Evolutionary conservation across 1,140 invertebrate genomes (phyloP), one percentile per base, ranked within the genome.

Genomic region (Ips typographus): DNA sequence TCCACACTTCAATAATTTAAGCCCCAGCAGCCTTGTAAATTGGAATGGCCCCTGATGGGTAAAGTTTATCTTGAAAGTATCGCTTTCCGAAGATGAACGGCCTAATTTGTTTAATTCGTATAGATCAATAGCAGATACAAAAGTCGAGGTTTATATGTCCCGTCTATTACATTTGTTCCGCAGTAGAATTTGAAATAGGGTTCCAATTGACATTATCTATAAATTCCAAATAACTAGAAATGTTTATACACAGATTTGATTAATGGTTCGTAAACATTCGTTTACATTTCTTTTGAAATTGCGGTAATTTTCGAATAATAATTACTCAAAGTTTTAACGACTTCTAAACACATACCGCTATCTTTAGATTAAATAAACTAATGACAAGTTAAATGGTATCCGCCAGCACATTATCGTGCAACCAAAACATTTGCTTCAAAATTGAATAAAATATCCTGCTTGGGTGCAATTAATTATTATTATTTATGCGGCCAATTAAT

Each of bases 1-100:
- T 55, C 71, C 61, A 68, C 70, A 64, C 60, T 68, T 68, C 53
- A 55, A 58, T 66, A 59, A 66, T 58, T 66, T 58, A 58, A n/a
- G 40, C 36, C 40, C 53, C 7, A 65, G 43, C 53, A 36, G 63
- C n/a, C 59, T 40, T 47, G 59, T 61, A 49, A 61, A 61, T 61
- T 61, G 42, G 59, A 61, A 44, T n/a, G 59, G 59, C 36, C 59
- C 22, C 22, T 42, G 40, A 61, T 61, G 59, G 59, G 59, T 61
- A 61, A 61, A 47, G 59, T 61, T 61, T 61, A 61, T 61, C 59
- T 61, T 61, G 43, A 61, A 39, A 59, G 57, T 59, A 59, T 59
- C 57, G 57, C 57, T 40, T 59, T 59, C 37, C 8, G 57, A 42
- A 59, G 59, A 47, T 47, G 5, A 47, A 61, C 40, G 59, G 59